phyloP scores from a whole-genome alignment of 2,888 invertebrate genomes.

The Trachelus troglodyta region DNA sequence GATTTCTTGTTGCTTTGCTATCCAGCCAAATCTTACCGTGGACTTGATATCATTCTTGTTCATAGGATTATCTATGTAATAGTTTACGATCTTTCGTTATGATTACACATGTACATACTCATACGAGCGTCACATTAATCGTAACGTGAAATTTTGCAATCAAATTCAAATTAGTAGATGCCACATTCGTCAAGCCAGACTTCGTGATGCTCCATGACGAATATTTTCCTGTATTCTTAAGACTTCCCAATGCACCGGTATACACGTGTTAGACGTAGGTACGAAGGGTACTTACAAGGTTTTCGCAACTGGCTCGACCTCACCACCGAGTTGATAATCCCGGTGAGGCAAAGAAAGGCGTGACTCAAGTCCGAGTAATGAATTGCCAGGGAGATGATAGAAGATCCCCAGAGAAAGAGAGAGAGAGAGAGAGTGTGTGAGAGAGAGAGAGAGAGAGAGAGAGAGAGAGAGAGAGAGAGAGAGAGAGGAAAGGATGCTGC shows the following conservation, averaged over 20 bases:
- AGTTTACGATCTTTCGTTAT: background rate
- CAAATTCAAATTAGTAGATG: background rate
- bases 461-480: conserved; percentile 15
- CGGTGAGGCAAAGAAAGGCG: conserved; percentile 39
- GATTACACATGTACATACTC: background rate
- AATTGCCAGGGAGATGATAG: conserved; percentile 47
- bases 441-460: conserved; percentile 9
- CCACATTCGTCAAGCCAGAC: background rate
- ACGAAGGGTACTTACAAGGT: background rate
- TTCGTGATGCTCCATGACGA: background rate
- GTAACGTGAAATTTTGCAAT: background rate
- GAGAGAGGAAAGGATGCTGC: conserved; percentile 19
- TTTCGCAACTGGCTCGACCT: conserved; percentile 8
- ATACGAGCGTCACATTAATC: background rate
- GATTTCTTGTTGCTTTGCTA: background rate
- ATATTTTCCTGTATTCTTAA: background rate
- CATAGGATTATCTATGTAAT: background rate
- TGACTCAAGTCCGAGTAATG: conserved; percentile 48
- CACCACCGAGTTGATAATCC: conserved; percentile 31
- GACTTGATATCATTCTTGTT: too few relatives aligned
- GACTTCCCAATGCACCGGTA: background rate
- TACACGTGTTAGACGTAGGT: background rate
- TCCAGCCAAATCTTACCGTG: background rate
- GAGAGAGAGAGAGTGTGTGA: too few relatives aligned
- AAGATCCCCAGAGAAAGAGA: conserved; percentile 21